Percentiles rank a stretch among this genome's conserved stretches.
These are phyloP conservation scores for Tromatobia lineatoria DNA, from an alignment of 2,888 invertebrate genomes.

Conservation along the genomic window DNA sequence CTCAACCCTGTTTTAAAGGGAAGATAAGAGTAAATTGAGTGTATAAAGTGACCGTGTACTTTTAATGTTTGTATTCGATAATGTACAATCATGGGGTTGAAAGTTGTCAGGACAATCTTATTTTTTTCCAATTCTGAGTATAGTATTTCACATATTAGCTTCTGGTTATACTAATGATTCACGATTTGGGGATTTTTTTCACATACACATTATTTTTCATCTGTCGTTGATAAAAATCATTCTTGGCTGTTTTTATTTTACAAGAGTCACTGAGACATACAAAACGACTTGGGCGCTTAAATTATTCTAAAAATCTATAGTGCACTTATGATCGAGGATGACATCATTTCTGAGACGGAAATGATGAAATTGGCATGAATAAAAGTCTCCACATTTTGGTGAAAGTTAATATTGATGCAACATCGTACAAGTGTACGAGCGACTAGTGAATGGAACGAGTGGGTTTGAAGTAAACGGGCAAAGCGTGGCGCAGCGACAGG, in stretches of 20 bases:
- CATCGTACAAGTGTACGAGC: neutral
- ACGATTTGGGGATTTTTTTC: too few relatives aligned
- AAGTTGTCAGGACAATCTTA: too few relatives aligned
- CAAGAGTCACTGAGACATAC: neutral
- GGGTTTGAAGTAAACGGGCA: constrained; percentile 21
- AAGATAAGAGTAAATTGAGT: too few relatives aligned
- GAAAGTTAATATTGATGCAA: neutral
- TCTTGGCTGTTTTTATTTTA: neutral
- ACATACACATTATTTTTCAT: neutral
- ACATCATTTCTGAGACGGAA: neutral
- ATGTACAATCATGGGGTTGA: too few relatives aligned
- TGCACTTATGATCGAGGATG: neutral
- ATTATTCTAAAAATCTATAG: neutral
- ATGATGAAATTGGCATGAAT: neutral
- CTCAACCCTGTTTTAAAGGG: too few relatives aligned
- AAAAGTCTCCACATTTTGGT: neutral
- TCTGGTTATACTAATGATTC: too few relatives aligned
- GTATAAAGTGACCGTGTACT: too few relatives aligned
- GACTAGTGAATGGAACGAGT: neutral
- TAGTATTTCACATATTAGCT: too few relatives aligned
- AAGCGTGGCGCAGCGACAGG: constrained; percentile 34
- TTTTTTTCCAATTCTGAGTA: too few relatives aligned
- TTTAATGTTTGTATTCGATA: too few relatives aligned
- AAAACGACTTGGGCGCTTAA: neutral
- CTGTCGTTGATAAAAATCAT: neutral